Percentiles rank a stretch among this genome's conserved stretches.
Evolutionary conservation across 2,797 vertebrate species (phyloP).

Genomic region (Hippoglossus hippoglossus): DNA sequence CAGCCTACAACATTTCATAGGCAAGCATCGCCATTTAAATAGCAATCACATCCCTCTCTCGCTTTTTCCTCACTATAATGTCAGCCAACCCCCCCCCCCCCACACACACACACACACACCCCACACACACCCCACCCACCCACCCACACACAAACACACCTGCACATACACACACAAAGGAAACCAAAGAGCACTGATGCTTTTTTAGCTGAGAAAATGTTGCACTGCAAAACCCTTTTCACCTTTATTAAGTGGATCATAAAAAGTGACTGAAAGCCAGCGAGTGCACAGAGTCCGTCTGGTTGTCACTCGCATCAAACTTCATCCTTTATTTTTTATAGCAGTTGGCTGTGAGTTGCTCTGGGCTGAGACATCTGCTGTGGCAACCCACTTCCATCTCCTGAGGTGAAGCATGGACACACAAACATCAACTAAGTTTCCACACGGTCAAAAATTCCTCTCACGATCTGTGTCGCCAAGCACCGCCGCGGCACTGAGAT

Average conservation of each 20-base stretch:
- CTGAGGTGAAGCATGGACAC: conserved; percentile 39
- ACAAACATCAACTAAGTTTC: conserved; percentile 45
- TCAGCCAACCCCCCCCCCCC: conserved; percentile 28
- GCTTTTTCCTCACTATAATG: conserved; percentile 28
- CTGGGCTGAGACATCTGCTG: conserved; percentile 45
- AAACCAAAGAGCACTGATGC: not conserved
- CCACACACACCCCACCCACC: conserved; percentile 24
- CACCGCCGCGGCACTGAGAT: conserved; percentile 46
- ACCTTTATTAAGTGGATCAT: conserved; percentile 31
- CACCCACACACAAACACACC: conserved; percentile 20
- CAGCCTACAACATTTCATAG: conserved; percentile 23
- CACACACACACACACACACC: conserved; percentile 20
- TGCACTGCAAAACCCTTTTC: conserved; percentile 48
- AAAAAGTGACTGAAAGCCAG: conserved; percentile 23
- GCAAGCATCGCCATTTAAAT: conserved; percentile 45
- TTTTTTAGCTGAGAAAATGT: conserved; percentile 42
- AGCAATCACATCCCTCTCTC: conserved; percentile 39
- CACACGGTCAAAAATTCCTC: conserved; percentile 60
- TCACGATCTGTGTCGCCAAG: conserved; percentile 67
- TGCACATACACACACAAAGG: conserved; percentile 9
- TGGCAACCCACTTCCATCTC: conserved; percentile 54
- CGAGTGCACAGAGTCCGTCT: not conserved
- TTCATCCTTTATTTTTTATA: conserved; percentile 27
- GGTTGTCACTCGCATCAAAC: conserved; percentile 45
- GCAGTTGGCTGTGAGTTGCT: conserved; percentile 56